phyloP scores from a whole-genome alignment of 1,140 invertebrate genomes.

The Stenopsyche tienmushanensis region DNA sequence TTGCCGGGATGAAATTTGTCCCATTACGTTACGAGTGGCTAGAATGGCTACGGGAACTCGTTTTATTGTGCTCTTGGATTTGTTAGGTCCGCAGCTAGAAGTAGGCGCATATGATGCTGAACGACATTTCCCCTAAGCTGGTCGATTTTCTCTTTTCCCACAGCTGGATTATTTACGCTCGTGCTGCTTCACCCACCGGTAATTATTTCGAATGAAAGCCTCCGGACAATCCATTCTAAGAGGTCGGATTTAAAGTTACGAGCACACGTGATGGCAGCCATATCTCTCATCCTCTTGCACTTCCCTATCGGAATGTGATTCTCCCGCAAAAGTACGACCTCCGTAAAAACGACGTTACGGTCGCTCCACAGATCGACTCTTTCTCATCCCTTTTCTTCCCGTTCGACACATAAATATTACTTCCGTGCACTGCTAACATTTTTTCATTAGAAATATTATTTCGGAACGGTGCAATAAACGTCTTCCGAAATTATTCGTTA shows the following conservation, averaged over 20 bases:
- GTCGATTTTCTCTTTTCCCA: neutral
- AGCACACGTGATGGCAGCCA: neutral
- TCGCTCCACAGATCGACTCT: neutral
- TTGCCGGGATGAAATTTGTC: no score
- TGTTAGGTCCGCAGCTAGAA: no score
- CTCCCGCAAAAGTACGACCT: no score
- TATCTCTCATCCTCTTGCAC: neutral
- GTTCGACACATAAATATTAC: neutral
- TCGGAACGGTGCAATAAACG: no score
- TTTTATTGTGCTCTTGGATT: no score
- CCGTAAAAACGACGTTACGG: no score
- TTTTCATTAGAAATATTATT: neutral
- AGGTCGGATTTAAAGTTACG: slow-evolving; percentile 4
- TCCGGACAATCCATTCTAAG: neutral
- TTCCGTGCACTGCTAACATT: neutral
- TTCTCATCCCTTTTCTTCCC: neutral
- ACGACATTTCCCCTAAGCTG: no score
- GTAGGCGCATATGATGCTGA: no score
- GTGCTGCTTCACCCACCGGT: neutral
- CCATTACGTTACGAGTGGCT: no score
- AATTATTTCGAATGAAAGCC: no score
- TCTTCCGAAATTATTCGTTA: no score
- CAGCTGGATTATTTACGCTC: neutral
- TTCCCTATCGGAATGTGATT: neutral
- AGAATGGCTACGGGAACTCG: no score